Evolutionary conservation across 2,113 vertebrate genomes (phyloP).

Genomic region (Sander lucioperca): DNA sequence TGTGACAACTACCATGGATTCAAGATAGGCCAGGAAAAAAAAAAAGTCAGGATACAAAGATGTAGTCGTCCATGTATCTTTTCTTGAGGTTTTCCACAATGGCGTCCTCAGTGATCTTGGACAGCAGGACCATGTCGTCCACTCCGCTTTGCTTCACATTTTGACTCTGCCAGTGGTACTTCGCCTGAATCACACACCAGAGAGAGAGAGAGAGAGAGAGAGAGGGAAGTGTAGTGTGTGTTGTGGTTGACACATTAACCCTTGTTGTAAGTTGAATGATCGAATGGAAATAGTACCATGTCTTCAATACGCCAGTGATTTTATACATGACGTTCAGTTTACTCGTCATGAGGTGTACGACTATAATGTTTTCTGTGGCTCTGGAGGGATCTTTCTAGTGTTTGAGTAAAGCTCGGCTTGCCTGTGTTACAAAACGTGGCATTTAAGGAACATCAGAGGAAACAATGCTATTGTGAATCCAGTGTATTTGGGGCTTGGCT

Average conservation of each 20-base stretch:
- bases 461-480: neutral
- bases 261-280: neutral
- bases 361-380: neutral
- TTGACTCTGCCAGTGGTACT: constrained; percentile 99
- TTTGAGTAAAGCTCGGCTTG: neutral
- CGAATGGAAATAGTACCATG: neutral
- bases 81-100: constrained; percentile 98
- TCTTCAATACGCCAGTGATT: neutral
- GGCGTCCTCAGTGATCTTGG: constrained; percentile 95
- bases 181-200: constrained; percentile 82
- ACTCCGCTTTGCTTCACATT: constrained; percentile 98
- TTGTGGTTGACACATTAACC: neutral
- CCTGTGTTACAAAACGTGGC: neutral
- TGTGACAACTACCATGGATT: neutral
- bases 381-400: neutral
- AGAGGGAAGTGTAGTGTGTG: neutral
- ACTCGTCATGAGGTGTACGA: neutral
- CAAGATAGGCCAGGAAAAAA: neutral
- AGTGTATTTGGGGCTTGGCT: neutral
- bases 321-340: neutral
- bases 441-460: neutral
- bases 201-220: neutral
- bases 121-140: constrained; percentile 98
- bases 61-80: constrained; percentile 96
- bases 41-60: constrained; percentile 91